Evolutionary conservation across 2,888 invertebrate species (phyloP).

Genomic region (Orthosia gracilis): DNA sequence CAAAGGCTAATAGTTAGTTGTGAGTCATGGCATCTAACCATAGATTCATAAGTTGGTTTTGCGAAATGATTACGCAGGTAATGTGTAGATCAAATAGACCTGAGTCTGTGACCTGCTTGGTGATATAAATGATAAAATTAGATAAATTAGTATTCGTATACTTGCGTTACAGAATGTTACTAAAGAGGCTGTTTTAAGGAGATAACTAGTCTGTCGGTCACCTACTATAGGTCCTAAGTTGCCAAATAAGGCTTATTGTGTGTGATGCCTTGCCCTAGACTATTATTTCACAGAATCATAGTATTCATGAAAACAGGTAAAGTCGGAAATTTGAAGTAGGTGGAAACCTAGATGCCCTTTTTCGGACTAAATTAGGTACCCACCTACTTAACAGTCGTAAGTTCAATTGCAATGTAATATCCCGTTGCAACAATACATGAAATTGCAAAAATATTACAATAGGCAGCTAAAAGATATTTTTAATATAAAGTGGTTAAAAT

Average conservation of each 20-base stretch:
- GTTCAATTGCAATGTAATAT: not conserved
- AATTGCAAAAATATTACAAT: not conserved
- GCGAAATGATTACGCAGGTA: constrained; percentile 29
- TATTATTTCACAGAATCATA: not conserved
- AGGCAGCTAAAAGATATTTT: no score
- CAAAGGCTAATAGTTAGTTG: constrained; percentile 35
- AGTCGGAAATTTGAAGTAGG: not conserved
- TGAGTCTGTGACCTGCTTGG: constrained; percentile 12
- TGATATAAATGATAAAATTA: no score
- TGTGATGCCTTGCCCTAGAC: not conserved
- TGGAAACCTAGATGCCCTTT: no score
- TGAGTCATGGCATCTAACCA: constrained; percentile 38
- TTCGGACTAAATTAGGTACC: not conserved
- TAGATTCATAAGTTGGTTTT: constrained; percentile 21
- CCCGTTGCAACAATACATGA: not conserved
- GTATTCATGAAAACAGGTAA: not conserved
- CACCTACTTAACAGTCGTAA: not conserved
- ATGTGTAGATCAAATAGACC: constrained; percentile 27
- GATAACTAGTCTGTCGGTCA: not conserved
- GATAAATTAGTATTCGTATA: not conserved
- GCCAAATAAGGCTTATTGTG: no score
- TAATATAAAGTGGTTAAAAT: no score
- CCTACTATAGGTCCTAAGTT: not conserved
- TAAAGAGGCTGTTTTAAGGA: not conserved
- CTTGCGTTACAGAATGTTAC: not conserved